phyloP scores from a whole-genome alignment of 2,797 vertebrate species.

The Telmatherina bonti region DNA sequence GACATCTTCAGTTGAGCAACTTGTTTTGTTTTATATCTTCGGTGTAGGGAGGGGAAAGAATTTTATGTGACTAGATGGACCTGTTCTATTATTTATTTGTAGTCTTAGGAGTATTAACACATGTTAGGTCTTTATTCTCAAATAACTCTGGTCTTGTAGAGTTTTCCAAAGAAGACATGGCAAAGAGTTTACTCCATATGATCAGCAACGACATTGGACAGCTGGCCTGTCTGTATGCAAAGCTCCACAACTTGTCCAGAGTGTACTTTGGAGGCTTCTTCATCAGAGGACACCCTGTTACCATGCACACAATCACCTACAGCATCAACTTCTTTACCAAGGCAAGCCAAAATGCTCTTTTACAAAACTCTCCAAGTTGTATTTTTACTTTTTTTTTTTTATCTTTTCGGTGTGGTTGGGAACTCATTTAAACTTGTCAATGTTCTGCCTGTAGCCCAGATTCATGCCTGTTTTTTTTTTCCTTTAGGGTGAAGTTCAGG shows the following conservation, averaged over 20 bases:
- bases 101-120: neutral
- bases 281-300: conserved; percentile 95
- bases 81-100: neutral
- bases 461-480: neutral
- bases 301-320: conserved; percentile 99
- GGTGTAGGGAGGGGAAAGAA: neutral
- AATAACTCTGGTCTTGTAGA: conserved; percentile 74
- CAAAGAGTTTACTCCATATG: conserved; percentile 98
- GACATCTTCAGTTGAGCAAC: neutral
- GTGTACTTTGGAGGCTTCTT: conserved; percentile 99
- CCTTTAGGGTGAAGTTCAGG: conserved; percentile 95
- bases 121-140: neutral
- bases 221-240: conserved; percentile 95
- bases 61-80: neutral
- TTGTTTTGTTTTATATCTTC: neutral
- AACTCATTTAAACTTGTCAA: neutral
- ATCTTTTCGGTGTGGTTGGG: conserved; percentile 7
- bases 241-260: conserved; percentile 89
- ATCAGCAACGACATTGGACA: conserved; percentile 99
- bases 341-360: conserved; percentile 72
- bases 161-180: conserved; percentile 98
- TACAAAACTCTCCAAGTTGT: no score
- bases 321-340: conserved; percentile 99
- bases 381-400: neutral
- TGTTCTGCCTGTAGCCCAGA: neutral